Percentiles rank a stretch among this genome's conserved stretches.
Conservation (phyloP, 2,888 invertebrate species). For the Malachius bipustulatus region DNA sequence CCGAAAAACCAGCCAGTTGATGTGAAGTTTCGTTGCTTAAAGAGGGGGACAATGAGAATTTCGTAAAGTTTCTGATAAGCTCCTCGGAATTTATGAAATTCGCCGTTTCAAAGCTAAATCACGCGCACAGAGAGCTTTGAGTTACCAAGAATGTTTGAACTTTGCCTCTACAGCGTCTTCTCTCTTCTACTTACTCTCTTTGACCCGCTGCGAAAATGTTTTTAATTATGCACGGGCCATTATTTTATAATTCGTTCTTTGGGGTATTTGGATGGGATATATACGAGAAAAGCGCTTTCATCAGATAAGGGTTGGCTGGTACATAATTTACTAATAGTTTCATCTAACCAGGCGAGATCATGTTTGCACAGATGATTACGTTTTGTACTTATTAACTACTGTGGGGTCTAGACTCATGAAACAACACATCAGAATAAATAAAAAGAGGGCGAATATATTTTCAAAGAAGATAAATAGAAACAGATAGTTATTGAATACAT, state of each 20-base stretch:
- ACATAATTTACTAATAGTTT: slow-evolving; percentile 23
- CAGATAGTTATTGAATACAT: too few relatives aligned
- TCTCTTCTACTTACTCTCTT: slow-evolving; percentile 10
- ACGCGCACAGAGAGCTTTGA: slow-evolving; percentile 22
- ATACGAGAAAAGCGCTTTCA: slow-evolving; percentile 19
- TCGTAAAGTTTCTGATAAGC: slow-evolving; percentile 20
- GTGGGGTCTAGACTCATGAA: too few relatives aligned
- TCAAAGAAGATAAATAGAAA: too few relatives aligned
- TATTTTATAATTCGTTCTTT: slow-evolving; percentile 24
- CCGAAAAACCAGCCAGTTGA: background rate
- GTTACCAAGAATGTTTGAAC: slow-evolving; percentile 24
- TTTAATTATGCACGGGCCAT: slow-evolving; percentile 24
- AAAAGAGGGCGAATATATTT: too few relatives aligned
- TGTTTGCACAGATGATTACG: slow-evolving; percentile 1
- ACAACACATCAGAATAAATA: too few relatives aligned
- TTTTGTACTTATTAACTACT: too few relatives aligned
- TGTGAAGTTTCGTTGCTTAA: background rate
- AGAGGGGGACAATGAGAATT: slow-evolving; percentile 20
- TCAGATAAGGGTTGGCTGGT: slow-evolving; percentile 22
- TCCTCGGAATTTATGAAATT: slow-evolving; percentile 22
- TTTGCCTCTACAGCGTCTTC: slow-evolving; percentile 16
- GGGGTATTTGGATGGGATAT: slow-evolving; percentile 20
- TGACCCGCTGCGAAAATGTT: slow-evolving; percentile 15
- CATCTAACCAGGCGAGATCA: slow-evolving; percentile 1
- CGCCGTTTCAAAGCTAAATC: slow-evolving; percentile 23